Percentiles rank a stretch among this genome's conserved stretches.
phyloP scores from a whole-genome alignment of 2,888 invertebrate genomes.

The Tenthredo distinguenda region DNA sequence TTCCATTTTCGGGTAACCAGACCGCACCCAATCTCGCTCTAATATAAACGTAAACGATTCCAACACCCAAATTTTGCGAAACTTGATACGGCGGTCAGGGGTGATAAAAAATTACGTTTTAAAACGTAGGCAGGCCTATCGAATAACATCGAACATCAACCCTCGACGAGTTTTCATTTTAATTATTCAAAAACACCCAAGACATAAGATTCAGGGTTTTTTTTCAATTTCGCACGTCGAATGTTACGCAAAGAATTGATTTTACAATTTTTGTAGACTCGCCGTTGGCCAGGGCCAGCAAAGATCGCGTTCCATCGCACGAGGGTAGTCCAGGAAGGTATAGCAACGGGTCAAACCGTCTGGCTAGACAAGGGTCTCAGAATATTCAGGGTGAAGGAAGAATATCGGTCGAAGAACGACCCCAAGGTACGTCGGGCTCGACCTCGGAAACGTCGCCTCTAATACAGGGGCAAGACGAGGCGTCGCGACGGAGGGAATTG shows the following conservation, averaged over 20 bases:
- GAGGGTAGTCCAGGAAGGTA: conserved; percentile 72
- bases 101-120: background rate
- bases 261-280: conserved; percentile 75
- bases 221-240: background rate
- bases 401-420: conserved; percentile 55
- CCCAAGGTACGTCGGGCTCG: conserved; percentile 44
- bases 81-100: background rate
- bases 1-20: background rate
- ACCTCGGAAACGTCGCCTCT: conserved; percentile 51
- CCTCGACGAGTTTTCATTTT: background rate
- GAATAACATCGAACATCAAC: background rate
- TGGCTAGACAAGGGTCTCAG: conserved; percentile 53
- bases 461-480: conserved; percentile 86
- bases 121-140: background rate
- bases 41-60: background rate
- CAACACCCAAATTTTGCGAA: background rate
- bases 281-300: conserved; percentile 78
- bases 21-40: background rate
- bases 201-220: background rate
- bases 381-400: conserved; percentile 55
- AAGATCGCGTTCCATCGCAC: conserved; percentile 72
- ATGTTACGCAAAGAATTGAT: background rate
- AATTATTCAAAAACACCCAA: background rate
- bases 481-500: conserved; percentile 85
- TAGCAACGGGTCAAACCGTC: conserved; percentile 76